Evolutionary conservation across 1,140 invertebrate genomes (phyloP), one percentile per base, ranked within the genome.

Genomic region (Plectrocnemia conspersa): DNA sequence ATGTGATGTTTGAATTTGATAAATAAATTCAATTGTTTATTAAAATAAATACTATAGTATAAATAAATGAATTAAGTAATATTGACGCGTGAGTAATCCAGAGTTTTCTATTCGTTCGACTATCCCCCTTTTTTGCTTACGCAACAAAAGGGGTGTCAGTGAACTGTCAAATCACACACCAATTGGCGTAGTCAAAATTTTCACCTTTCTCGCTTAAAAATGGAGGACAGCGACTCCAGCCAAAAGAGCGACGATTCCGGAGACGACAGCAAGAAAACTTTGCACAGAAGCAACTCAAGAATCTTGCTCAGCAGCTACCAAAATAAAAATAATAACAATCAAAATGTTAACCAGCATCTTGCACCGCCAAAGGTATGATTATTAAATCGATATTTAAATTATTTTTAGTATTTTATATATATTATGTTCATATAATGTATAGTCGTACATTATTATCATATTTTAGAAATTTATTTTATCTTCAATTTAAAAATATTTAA

Each of bases 351-450:
- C 2, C 23, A 36, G 10, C 40, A 36, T n/a, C n/a, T n/a, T n/a
- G n/a, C n/a, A 25, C 58, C 33, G 15, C 58, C 58, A 13, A 59
- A 59, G 58, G 58, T 59, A 52, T 24, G 21, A n/a, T 13, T 7
- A 45, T 45, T 21, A 4, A 7, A 38, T 13, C 18, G 18, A 6
- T 15, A 38, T 10, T 38, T 10, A 16, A 6, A 16, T 38, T 10
- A 6, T 16, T 38, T 7, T 10, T 10, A 13, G 13, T 38, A 13
- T 16, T 16, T 5, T 10, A 38, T 6, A 16, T 16, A 16, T 16
- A 4, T 38, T 38, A 6, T 15, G 6, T 16, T 6, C 35, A 38
- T 38, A 7, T 5, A 15, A 13, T 16, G 35, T 7, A 7, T 38
- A 9, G 35, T 10, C 18, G 6, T 35, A 11, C 3, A 7, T 29